These are phyloP conservation scores for Avahi laniger DNA, from an alignment of 2,797 vertebrate genomes.

Conservation along the genomic window DNA sequence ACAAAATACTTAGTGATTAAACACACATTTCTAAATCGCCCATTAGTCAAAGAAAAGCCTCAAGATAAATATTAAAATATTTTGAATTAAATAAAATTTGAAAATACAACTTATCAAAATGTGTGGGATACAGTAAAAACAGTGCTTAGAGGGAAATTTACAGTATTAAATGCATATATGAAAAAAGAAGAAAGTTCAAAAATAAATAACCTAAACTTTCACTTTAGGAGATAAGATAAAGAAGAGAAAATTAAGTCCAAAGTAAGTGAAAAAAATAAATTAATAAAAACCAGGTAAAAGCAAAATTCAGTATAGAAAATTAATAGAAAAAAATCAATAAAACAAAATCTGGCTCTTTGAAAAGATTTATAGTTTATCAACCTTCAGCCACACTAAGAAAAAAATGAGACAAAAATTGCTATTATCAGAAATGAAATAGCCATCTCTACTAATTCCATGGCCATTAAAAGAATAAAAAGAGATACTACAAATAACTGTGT, in stretches of 20 bases:
- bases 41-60: neutral
- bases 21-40: neutral
- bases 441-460: too few relatives aligned
- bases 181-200: neutral
- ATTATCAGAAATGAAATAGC: neutral
- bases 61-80: neutral
- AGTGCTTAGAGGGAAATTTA: neutral
- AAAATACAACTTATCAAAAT: neutral
- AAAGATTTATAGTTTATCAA: neutral
- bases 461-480: neutral
- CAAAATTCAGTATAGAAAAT: neutral
- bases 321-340: neutral
- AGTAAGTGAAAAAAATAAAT: neutral
- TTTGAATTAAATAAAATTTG: neutral
- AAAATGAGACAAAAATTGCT: neutral
- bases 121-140: neutral
- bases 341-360: neutral
- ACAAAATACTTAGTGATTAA: neutral
- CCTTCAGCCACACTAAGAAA: neutral
- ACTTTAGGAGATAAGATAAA: neutral
- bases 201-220: neutral
- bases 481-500: neutral
- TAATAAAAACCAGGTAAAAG: neutral
- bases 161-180: neutral
- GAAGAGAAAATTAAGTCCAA: neutral